Conservation (phyloP, 1,140 invertebrate genomes). For the Drosophila subobscura region DNA sequence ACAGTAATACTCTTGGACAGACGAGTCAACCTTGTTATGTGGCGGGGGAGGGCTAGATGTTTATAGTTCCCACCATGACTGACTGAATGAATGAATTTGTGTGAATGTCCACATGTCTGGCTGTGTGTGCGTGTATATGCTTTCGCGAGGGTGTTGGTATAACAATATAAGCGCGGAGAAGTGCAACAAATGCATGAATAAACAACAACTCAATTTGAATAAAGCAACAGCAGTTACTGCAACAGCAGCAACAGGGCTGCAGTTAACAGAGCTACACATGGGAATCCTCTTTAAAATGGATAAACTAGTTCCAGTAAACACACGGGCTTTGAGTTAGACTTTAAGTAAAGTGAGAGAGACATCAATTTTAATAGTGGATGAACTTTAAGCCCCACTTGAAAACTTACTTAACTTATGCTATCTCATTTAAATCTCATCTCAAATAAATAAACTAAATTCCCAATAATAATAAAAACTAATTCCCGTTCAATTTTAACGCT, state of each 20-base stretch:
- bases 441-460: too few relatives aligned
- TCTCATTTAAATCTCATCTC: too few relatives aligned
- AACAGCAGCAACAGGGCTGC: background rate
- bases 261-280: too few relatives aligned
- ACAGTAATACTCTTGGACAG: too few relatives aligned
- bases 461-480: too few relatives aligned
- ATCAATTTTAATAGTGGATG: background rate
- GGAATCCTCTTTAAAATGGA: too few relatives aligned
- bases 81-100: conserved; percentile 52
- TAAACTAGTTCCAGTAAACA: too few relatives aligned
- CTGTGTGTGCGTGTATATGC: conserved; percentile 1
- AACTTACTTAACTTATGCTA: conserved; percentile 12
- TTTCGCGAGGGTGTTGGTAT: conserved; percentile 37
- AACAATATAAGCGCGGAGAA: conserved; percentile 66
- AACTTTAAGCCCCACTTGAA: conserved; percentile 24
- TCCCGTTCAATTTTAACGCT: too few relatives aligned
- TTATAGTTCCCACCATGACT: too few relatives aligned
- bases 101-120: conserved; percentile 9
- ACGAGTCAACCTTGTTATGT: background rate
- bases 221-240: conserved; percentile 54
- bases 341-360: too few relatives aligned
- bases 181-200: conserved; percentile 81
- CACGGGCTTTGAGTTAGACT: too few relatives aligned
- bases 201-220: conserved; percentile 80
- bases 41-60: background rate